Base-by-base conservation (phyloP, 2,888 invertebrate species). In the Nemotelus pantherinus region DNA sequence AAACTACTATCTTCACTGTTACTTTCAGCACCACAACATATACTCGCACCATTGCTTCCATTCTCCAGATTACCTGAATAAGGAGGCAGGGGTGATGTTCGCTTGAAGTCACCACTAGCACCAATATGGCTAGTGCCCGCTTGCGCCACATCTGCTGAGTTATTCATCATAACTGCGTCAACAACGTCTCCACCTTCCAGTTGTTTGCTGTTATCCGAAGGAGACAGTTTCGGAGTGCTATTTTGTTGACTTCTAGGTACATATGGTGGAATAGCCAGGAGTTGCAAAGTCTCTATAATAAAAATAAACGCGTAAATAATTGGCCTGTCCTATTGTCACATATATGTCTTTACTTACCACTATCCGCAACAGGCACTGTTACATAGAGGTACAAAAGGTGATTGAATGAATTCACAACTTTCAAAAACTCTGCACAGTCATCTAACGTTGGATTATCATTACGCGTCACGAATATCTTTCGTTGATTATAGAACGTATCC, bases 1-100 rank as follows among this genome's bases (percentile, higher is more conserved):
- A 93, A 88, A 84, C 93, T 93, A 83, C 93, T 93, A 83, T 93
- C 93, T 84, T 93, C 93, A 82, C 93, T 93, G 82, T 92, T 92
- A 83, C 92, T 92, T 82, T 93, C 93, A 64, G 82, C 48, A 85
- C 92, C 91, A 77, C 86, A 77, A 79, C 77, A 82, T 25, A 81
- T 82, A 84, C 79, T 87, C 64, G 63, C 77, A 64, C 80, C 77
- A 79, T 80, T 65, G 81, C 76, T 76, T 74, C 82, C 81, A 43
- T 82, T 80, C 9, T 70, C 79, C 7, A 65, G 48, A 2, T 74
- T 79, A 45, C 82, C 84, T 80, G 82, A 81, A 82, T 79, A 81
- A 80, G 79, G 77, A 80, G 79, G 81, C 79, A 71, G 79, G n/a
- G 68, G 68, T 43, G 79, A 80, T 10, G 77, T 10, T n/a, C 78